Base-by-base conservation (phyloP, 2,113 vertebrate genomes). In the Rhagologus leucostigma region DNA sequence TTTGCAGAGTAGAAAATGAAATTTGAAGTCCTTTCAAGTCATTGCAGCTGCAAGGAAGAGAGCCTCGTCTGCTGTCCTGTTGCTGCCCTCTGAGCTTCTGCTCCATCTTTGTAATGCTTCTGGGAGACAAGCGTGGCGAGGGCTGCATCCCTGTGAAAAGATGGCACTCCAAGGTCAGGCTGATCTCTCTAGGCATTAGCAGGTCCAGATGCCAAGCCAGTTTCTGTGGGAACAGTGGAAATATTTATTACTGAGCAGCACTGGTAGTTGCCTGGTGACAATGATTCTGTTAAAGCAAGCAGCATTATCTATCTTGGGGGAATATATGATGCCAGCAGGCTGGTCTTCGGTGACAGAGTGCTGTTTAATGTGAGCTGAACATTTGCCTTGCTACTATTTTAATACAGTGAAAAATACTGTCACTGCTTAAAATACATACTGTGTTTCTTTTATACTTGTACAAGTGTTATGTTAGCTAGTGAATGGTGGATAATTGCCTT, bases 401-500 rank as follows among this genome's bases (percentile, higher is more conserved):
- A 96, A 91, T 94, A 71, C 14, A 19, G 65, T 89, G 87, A 86
- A 92, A 92, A 96, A 89, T 90, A 84, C 73, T 89, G 92, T 91
- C 94, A 52, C 41, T 92, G 67, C 89, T 93, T 96, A 95, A 96
- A 96, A 95, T 96, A 95, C 69, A 70, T 87, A 67, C 62, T 76
- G 19, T 91, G 86, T 89, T 96, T 86, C 96, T 92, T 95, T 96
- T 68, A 56, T 87, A 77, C 89, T 87, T 67, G 69, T 83, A 76
- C 86, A 71, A 96, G 93, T 91, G 92, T 92, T 96, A 87, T 52
- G 92, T 90, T 94, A 92, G 90, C 92, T 94, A 86, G 92, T 77
- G 93, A 93, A 92, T 90, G 83, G 92, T 71, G 86, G 83, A 93
- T 94, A 95, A 95, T 96, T 93, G 95, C 95, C 80, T 96, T 96